These are phyloP conservation scores for Nibea albiflora DNA, from an alignment of 2,113 vertebrate genomes.

Conservation along the genomic window DNA sequence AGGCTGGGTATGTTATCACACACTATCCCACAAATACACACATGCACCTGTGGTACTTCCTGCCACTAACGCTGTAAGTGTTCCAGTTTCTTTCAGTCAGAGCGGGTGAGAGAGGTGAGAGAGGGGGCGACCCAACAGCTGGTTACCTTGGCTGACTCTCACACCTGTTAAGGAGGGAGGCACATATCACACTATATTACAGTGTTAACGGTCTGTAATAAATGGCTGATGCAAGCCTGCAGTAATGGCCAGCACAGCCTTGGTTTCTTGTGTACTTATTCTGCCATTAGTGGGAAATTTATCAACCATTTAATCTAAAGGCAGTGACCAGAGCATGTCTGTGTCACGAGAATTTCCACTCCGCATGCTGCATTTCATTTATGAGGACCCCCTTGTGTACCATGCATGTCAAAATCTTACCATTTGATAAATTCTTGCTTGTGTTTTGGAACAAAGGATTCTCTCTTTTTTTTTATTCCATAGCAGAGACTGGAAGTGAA, in stretches of 20 bases:
- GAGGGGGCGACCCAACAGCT: constrained; percentile 73
- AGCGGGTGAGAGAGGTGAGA: constrained; percentile 71
- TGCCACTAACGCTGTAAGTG: constrained; percentile 72
- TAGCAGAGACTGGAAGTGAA: not conserved
- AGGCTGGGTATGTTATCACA: constrained; percentile 60
- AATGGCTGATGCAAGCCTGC: constrained; percentile 76
- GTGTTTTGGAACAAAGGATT: constrained; percentile 33
- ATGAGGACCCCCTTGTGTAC: constrained; percentile 25
- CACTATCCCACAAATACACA: constrained; percentile 17
- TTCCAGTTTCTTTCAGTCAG: constrained; percentile 75
- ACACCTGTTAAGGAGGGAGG: constrained; percentile 71
- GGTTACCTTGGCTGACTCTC: constrained; percentile 77
- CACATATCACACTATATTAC: constrained; percentile 51
- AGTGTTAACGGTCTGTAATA: constrained; percentile 47
- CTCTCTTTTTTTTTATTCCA: constrained; percentile 29
- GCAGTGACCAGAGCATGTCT: constrained; percentile 11
- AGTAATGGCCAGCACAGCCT: constrained; percentile 52
- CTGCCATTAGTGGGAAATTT: constrained; percentile 45
- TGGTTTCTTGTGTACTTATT: constrained; percentile 21
- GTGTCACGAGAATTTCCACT: constrained; percentile 11
- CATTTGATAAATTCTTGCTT: constrained; percentile 38
- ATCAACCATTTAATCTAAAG: constrained; percentile 44
- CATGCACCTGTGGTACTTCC: constrained; percentile 70
- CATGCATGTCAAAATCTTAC: constrained; percentile 43
- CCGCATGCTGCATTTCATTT: constrained; percentile 27